Evolutionary conservation across 2,113 vertebrate genomes (phyloP), one percentile per base, ranked within the genome.

Genomic region (Nannospalax galili): DNA sequence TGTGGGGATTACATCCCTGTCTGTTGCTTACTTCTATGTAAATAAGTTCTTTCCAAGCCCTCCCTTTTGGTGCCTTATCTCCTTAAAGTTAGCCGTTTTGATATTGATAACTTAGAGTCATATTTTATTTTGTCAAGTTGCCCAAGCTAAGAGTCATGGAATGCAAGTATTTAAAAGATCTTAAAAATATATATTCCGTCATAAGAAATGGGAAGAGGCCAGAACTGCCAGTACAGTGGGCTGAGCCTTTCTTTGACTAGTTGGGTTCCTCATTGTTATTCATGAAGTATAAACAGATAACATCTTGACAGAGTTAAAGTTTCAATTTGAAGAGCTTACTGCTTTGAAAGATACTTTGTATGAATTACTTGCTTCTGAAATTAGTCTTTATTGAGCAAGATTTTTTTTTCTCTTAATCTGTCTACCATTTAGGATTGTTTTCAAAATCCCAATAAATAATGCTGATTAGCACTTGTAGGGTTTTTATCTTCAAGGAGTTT

Each of bases 361-460:
- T 97, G 77, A 96, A 84, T 42, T 80, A 96, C 88, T 87, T 97
- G 88, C 88, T 85, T 96, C 77, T 93, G 70, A 95, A 88, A 70
- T 28, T 30, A 96, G 42, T 73, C 85, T 94, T 93, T 84, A 85
- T 81, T 86, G 95, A 90, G 69, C 91, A 81, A 96, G 65, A 72
- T n/a, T 84, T 35, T 74, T 97, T 97, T 95, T 96, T 62, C 64
- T 91, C 67, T 89, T 96, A 88, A 45, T 74, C 67, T 88, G 17
- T 91, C 75, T 95, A 16, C 15, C 84, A 40, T 93, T 97, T 95
- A 65, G 56, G 95, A 82, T 93, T 95, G 64, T 95, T 80, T 90
- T 91, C 95, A 95, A 87, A 96, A 94, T 90, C 69, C 64, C n/a
- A 96, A 93, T 80, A 95, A 97, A 88, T 95, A 96, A 73, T 85